These are phyloP conservation scores for Chaetops frenatus DNA, from an alignment of 2,113 vertebrate species.

Conservation along the genomic window DNA sequence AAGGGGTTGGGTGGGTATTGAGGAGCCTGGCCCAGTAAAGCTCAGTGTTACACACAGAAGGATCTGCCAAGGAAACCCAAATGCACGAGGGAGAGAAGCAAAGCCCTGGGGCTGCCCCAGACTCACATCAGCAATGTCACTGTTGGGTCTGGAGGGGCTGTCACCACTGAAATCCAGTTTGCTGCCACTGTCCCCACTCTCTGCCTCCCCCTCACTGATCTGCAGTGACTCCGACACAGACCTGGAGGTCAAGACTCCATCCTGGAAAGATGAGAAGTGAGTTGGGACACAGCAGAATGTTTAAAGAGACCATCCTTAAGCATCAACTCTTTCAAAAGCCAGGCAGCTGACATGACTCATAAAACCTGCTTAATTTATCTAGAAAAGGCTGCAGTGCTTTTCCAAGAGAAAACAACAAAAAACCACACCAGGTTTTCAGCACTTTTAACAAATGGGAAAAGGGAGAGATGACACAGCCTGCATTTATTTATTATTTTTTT, in stretches of 20 bases:
- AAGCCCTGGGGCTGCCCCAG: neutral
- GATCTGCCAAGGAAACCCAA: neutral
- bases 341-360: neutral
- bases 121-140: slow-evolving; percentile 75
- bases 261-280: slow-evolving; percentile 25
- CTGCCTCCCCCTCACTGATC: slow-evolving; percentile 77
- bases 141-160: slow-evolving; percentile 65
- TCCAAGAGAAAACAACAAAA: neutral
- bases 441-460: neutral
- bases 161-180: slow-evolving; percentile 65
- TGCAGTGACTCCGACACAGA: slow-evolving; percentile 53
- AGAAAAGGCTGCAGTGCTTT: neutral
- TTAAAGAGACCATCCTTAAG: neutral
- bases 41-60: neutral
- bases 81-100: neutral
- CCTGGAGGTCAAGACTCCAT: slow-evolving; percentile 60
- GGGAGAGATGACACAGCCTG: neutral
- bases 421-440: neutral
- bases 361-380: neutral
- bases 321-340: neutral
- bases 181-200: slow-evolving; percentile 60
- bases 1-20: neutral
- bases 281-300: neutral
- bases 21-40: neutral
- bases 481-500: fast-evolving